Conservation (phyloP, 2,888 invertebrate species). For the Julus scandinavius region DNA sequence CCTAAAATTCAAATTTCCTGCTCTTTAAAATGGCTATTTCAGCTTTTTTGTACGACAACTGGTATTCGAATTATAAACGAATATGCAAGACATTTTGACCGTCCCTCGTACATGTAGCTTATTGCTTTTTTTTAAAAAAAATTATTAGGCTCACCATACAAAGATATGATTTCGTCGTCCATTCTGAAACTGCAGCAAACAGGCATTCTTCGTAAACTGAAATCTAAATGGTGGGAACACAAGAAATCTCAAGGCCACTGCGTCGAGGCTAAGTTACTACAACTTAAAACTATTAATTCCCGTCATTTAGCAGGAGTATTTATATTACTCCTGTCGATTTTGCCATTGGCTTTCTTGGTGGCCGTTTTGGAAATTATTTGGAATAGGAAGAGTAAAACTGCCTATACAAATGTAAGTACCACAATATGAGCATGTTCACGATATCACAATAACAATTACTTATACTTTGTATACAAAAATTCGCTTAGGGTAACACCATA, state of each 20-base stretch:
- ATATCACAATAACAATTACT: neutral
- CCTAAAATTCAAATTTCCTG: no score
- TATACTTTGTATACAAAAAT: neutral
- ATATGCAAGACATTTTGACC: no score
- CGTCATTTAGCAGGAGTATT: slow-evolving; percentile 97
- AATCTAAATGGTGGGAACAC: slow-evolving; percentile 98
- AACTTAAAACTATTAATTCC: slow-evolving; percentile 69
- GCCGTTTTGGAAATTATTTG: slow-evolving; percentile 96
- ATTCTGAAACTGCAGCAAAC: slow-evolving; percentile 69
- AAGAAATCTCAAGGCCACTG: slow-evolving; percentile 30
- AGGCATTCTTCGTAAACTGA: slow-evolving; percentile 72
- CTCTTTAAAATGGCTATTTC: no score
- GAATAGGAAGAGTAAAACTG: slow-evolving; percentile 71
- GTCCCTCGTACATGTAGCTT: no score
- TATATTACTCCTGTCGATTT: slow-evolving; percentile 93
- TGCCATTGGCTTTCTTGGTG: slow-evolving; percentile 90
- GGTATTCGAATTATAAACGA: no score
- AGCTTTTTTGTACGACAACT: no score
- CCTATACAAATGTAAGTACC: neutral
- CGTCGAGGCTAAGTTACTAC: slow-evolving; percentile 61
- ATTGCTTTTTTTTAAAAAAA: no score
- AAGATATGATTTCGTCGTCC: slow-evolving; percentile 92
- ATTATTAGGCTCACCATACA: slow-evolving; percentile 71
- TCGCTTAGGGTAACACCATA: neutral
- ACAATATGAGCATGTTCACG: neutral